Base-by-base conservation (phyloP, 2,888 invertebrate species). In the Graphium colonna region DNA sequence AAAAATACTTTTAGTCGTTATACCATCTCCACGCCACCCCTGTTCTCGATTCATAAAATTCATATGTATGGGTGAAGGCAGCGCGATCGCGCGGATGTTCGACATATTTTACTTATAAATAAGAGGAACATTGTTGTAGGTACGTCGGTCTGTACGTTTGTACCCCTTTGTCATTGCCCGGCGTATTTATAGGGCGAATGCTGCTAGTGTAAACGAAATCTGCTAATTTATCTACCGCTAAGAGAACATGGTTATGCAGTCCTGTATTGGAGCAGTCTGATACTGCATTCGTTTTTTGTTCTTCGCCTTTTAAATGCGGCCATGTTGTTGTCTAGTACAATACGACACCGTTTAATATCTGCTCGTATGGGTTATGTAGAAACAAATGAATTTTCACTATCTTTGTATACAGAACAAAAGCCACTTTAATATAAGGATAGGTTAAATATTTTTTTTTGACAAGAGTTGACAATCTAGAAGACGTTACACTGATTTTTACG, bases 61-160 rank as follows among this genome's bases (percentile, higher is more conserved):
- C 87, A 83, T 84, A 82, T 82, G 83, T 82, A 83, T 71, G 77
- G 79, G 80, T 80, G 82, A 77, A 82, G 77, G 72, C 74, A 71
- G 67, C 64, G 72, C 74, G 72, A 75, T 78, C 75, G 72, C 75
- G 67, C 69, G 72, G 74, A 73, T 75, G 71, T 77, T 69, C 71
- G 66, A 75, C 79, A 80, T 78, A 81, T 80, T 83, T 78, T 75
- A 79, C 79, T 76, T 81, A 81, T 79, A 78, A 77, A 77, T 76
- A 78, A 72, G 71, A 54, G 65, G 77, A 70, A 82, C 82, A 82
- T 77, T 81, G 79, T 79, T 72, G 64, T 66, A 59, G 41, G 57
- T 58, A 47, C 57, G 65, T 68, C 63, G 57, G 65, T 66, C 56
- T 54, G 68, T 67, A 57, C 59, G 64, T 63, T 45, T 58, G 62